phyloP scores from a whole-genome alignment of 2,888 invertebrate genomes.

The Andrena praecox region DNA sequence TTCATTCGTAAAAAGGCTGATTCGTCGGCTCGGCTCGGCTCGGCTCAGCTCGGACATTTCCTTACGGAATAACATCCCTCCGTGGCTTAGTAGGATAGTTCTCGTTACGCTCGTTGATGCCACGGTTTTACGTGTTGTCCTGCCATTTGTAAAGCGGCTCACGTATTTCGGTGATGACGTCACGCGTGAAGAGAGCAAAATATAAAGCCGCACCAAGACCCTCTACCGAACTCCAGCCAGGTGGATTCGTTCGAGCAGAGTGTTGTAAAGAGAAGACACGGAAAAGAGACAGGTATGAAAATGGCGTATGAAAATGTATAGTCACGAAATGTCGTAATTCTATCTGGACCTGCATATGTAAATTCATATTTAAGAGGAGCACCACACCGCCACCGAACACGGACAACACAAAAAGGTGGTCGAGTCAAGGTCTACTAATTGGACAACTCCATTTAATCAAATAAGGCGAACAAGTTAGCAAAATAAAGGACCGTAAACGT shows the following conservation, averaged over 20 bases:
- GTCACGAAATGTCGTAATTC: slow-evolving; percentile 52
- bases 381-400: neutral
- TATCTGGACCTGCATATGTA: slow-evolving; percentile 62
- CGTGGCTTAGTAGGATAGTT: slow-evolving; percentile 60
- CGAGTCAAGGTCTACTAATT: neutral
- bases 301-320: slow-evolving; percentile 70
- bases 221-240: slow-evolving; percentile 61
- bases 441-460: neutral
- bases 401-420: neutral
- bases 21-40: slow-evolving; percentile 1
- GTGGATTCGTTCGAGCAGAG: slow-evolving; percentile 56
- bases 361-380: slow-evolving; percentile 16
- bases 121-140: slow-evolving; percentile 68
- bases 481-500: neutral
- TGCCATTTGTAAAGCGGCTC: slow-evolving; percentile 77
- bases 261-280: neutral
- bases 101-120: slow-evolving; percentile 62
- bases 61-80: slow-evolving; percentile 57
- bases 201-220: slow-evolving; percentile 80
- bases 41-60: slow-evolving; percentile 17
- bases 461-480: neutral
- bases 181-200: slow-evolving; percentile 83
- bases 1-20: slow-evolving; percentile 45
- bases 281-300: slow-evolving; percentile 24
- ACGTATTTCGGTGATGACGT: slow-evolving; percentile 84